These are phyloP conservation scores for Taeniopygia guttata DNA, from an alignment of 2,797 vertebrate genomes.

Conservation along the genomic window DNA sequence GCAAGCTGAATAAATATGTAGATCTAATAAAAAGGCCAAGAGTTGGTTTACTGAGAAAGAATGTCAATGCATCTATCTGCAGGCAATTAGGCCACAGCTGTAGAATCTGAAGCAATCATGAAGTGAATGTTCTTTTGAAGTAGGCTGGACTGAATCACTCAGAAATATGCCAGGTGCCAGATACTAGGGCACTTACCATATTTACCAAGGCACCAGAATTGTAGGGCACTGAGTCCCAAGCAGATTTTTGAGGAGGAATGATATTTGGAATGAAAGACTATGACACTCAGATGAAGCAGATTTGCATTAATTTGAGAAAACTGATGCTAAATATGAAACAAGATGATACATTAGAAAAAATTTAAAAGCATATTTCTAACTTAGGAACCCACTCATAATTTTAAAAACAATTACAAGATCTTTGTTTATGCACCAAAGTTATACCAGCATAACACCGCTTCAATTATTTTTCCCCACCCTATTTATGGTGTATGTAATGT, in stretches of 20 bases:
- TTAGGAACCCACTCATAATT: background rate
- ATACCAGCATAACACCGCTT: background rate
- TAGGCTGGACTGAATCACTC: background rate
- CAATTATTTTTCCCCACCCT: background rate
- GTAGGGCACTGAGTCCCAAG: background rate
- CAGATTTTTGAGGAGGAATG: background rate
- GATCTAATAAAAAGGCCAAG: background rate
- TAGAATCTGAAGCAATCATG: background rate
- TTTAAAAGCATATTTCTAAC: background rate
- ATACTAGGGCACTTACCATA: background rate
- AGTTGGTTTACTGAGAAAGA: background rate
- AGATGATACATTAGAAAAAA: background rate
- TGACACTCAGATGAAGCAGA: background rate
- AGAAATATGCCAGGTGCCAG: background rate
- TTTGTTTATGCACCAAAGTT: background rate
- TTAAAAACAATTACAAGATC: background rate
- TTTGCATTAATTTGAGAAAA: background rate
- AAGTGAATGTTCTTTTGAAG: background rate
- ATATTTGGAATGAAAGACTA: background rate
- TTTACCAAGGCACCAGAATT: background rate
- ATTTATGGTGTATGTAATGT: background rate
- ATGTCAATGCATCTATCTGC: background rate
- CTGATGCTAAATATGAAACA: background rate
- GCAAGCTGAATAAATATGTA: background rate
- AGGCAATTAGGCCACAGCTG: background rate